A percentile compares a stretch with the other conserved stretches of the same genome.
These are phyloP conservation scores for Apocrypta bakeri DNA, from an alignment of 1,140 invertebrate species.

Conservation along the genomic window DNA sequence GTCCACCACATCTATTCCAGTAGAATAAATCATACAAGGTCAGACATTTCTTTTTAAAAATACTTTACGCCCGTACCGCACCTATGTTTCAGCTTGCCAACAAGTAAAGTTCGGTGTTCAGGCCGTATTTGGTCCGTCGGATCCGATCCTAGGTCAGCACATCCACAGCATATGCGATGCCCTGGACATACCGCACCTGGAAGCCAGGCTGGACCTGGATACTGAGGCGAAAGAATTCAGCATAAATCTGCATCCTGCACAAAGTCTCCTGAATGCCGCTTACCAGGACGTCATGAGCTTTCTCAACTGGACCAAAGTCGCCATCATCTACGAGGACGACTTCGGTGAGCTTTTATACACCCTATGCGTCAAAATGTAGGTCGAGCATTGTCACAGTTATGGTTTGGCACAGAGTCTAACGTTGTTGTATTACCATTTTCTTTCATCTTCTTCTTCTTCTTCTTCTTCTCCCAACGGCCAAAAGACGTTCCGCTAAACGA, in stretches of 20 bases:
- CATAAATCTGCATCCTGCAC: slow-evolving; percentile 83
- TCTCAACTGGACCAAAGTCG: slow-evolving; percentile 83
- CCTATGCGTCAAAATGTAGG: background rate
- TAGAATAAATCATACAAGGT: background rate
- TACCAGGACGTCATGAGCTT: slow-evolving; percentile 81
- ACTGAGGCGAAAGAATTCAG: slow-evolving; percentile 77
- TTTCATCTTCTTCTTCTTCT: background rate
- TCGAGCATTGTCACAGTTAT: background rate
- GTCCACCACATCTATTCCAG: too few relatives aligned
- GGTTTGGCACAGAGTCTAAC: slow-evolving; percentile 24
- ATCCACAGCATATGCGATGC: slow-evolving; percentile 83
- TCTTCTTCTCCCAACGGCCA: background rate
- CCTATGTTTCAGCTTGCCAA: slow-evolving; percentile 76
- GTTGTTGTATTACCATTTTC: background rate
- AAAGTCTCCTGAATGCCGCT: slow-evolving; percentile 79
- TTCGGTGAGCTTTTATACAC: slow-evolving; percentile 76
- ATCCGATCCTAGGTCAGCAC: slow-evolving; percentile 79
- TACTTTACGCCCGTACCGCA: background rate
- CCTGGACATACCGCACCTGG: slow-evolving; percentile 82
- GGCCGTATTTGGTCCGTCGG: slow-evolving; percentile 81
- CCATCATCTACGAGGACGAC: slow-evolving; percentile 84
- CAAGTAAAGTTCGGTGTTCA: slow-evolving; percentile 79
- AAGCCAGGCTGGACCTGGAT: slow-evolving; percentile 78
- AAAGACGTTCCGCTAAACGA: background rate
- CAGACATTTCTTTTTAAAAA: background rate